Conservation (phyloP, 2,888 invertebrate genomes). For the Dermolepida albohirtum region DNA sequence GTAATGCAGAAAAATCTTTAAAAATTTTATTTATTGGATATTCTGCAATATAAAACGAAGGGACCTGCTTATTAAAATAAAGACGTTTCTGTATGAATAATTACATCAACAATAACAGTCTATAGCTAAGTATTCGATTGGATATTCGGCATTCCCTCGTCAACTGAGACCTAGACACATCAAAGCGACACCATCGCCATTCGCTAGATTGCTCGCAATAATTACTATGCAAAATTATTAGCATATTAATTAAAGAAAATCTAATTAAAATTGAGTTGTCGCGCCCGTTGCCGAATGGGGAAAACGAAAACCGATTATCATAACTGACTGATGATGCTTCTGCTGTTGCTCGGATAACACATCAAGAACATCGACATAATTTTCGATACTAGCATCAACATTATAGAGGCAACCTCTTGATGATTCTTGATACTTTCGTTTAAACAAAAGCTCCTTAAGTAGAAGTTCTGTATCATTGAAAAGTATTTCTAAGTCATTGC, state of each 20-base stretch:
- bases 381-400: constrained; percentile 9
- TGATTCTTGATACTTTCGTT: constrained; percentile 12
- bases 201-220: constrained; percentile 67
- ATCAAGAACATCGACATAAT: constrained; percentile 26
- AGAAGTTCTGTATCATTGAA: too few relatives aligned
- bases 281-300: constrained; percentile 60
- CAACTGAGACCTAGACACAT: constrained; percentile 57
- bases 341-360: constrained; percentile 34
- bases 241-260: constrained; percentile 69
- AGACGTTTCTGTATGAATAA: too few relatives aligned
- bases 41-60: too few relatives aligned
- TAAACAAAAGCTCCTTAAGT: background rate
- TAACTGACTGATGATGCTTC: constrained; percentile 53
- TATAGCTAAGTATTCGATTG: constrained; percentile 34
- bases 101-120: constrained; percentile 2
- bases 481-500: too few relatives aligned
- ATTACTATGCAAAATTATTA: constrained; percentile 69
- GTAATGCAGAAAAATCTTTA: too few relatives aligned
- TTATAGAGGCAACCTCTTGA: constrained; percentile 14
- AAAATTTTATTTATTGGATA: too few relatives aligned
- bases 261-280: constrained; percentile 66
- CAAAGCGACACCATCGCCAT: constrained; percentile 66
- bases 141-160: constrained; percentile 41
- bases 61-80: too few relatives aligned
- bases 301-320: constrained; percentile 60